phyloP scores from a whole-genome alignment of 2,888 invertebrate genomes.

The Dilophus febrilis region DNA sequence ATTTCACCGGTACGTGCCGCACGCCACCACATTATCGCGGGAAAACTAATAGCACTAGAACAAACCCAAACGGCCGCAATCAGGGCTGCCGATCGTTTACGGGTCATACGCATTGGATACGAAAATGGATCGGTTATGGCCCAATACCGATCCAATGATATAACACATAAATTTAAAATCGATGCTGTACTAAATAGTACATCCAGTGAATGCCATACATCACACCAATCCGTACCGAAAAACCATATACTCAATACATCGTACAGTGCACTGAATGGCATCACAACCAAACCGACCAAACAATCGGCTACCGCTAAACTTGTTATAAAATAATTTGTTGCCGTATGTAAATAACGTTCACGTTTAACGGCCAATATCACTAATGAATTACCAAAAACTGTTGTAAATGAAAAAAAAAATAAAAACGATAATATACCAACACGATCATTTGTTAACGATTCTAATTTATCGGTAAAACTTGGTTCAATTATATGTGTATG shows the following conservation, averaged over 20 bases:
- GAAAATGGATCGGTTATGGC: constrained; percentile 97
- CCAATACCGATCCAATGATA: constrained; percentile 93
- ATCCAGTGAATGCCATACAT: constrained; percentile 92
- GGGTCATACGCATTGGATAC: constrained; percentile 89
- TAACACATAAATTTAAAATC: constrained; percentile 92
- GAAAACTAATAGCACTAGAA: constrained; percentile 92
- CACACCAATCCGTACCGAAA: constrained; percentile 92
- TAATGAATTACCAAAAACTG: constrained; percentile 86
- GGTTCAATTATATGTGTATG: constrained; percentile 20
- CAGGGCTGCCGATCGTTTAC: constrained; percentile 65
- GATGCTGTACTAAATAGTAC: constrained; percentile 95
- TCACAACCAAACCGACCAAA: constrained; percentile 88
- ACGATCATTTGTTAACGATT: constrained; percentile 46
- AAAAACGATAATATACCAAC: constrained; percentile 65
- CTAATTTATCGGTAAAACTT: constrained; percentile 25
- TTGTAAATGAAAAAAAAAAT: constrained; percentile 74
- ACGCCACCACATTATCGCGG: constrained; percentile 94
- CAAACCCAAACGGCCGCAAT: constrained; percentile 94
- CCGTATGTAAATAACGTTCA: constrained; percentile 87
- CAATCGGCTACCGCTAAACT: constrained; percentile 94
- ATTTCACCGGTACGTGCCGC: constrained; percentile 66
- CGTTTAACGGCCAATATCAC: constrained; percentile 87
- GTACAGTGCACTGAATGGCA: constrained; percentile 90
- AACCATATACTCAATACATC: constrained; percentile 85
- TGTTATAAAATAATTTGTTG: constrained; percentile 95